Conservation (phyloP, 2,888 invertebrate genomes). For the Lasioglossum morio region DNA sequence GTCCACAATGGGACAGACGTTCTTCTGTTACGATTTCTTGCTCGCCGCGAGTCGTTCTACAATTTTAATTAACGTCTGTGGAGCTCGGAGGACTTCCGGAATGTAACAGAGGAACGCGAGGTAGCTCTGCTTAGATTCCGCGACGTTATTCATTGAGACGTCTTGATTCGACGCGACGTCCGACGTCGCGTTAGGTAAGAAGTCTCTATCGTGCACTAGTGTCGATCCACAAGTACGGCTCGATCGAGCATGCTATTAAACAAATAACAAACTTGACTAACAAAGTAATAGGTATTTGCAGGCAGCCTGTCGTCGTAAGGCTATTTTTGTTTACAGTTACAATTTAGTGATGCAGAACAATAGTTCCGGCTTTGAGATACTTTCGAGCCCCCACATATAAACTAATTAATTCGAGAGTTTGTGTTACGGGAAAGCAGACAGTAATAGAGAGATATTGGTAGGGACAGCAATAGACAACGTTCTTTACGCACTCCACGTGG, state of each 20-base stretch:
- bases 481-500: not conserved
- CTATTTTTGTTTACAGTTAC: too few relatives aligned
- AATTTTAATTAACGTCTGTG: slow-evolving; percentile 33
- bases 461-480: not conserved
- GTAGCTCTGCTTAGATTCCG: slow-evolving; percentile 52
- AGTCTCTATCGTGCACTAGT: not conserved
- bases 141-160: slow-evolving; percentile 58
- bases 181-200: slow-evolving; percentile 42
- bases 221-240: not conserved
- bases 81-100: slow-evolving; percentile 39
- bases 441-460: not conserved
- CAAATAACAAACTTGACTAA: not conserved
- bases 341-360: not conserved
- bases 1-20: not conserved
- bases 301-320: too few relatives aligned
- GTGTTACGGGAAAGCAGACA: not conserved
- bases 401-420: not conserved
- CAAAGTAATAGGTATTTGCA: too few relatives aligned
- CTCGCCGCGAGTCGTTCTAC: not conserved
- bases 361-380: not conserved
- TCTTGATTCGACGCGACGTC: slow-evolving; percentile 61
- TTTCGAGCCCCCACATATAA: not conserved
- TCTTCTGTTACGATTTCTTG: slow-evolving; percentile 12
- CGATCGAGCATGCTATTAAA: not conserved
- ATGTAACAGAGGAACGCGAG: slow-evolving; percentile 32